These are phyloP conservation scores for Philypnodon macrostomus DNA, from an alignment of 2,797 vertebrate genomes.

Conservation along the genomic window DNA sequence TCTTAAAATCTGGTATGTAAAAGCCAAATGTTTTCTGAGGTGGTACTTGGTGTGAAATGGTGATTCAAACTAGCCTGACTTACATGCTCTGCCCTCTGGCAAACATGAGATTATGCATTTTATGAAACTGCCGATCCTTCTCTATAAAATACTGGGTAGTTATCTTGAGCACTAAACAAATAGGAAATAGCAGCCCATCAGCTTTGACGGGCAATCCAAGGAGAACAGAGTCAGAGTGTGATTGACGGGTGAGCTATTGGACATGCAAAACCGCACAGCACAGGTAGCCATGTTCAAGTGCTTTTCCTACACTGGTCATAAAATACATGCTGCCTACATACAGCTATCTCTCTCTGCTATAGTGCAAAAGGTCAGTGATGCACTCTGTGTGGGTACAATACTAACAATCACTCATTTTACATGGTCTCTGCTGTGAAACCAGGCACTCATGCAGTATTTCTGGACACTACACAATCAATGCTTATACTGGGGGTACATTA, in stretches of 20 bases:
- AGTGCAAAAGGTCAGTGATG: constrained; percentile 10
- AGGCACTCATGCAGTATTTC: neutral
- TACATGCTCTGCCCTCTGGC: constrained; percentile 18
- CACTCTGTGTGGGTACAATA: neutral
- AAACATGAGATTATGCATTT: constrained; percentile 31
- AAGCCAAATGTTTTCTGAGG: no score
- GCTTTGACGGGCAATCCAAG: constrained; percentile 19
- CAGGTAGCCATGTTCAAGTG: constrained; percentile 4
- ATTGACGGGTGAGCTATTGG: constrained; percentile 28
- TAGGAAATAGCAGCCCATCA: constrained; percentile 20
- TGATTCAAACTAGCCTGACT: constrained; percentile 34
- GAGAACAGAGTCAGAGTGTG: constrained; percentile 13
- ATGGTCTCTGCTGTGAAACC: neutral
- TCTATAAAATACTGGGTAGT: constrained; percentile 35
- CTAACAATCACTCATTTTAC: constrained; percentile 3
- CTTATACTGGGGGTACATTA: neutral
- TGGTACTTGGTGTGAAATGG: no score
- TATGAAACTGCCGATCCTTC: constrained; percentile 28
- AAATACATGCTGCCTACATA: constrained; percentile 8
- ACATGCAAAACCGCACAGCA: constrained; percentile 16
- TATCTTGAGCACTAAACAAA: constrained; percentile 30
- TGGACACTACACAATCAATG: neutral
- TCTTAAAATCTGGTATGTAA: no score
- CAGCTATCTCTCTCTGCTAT: constrained; percentile 11
- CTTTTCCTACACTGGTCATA: constrained; percentile 12